Conservation (phyloP, 2,888 invertebrate genomes). For the Ormyrus labotus region DNA sequence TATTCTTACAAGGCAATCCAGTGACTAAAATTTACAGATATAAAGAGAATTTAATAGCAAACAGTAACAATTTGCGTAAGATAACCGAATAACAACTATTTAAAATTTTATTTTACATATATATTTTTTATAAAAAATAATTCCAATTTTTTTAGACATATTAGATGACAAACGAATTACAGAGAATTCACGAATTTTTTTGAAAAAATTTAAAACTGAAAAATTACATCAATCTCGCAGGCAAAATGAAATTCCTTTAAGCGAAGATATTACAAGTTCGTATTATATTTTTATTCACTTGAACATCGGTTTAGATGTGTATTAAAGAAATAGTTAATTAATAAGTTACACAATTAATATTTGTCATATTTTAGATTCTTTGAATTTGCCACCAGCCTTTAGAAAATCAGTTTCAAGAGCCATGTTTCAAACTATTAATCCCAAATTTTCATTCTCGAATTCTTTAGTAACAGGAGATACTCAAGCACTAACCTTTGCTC, state of each 20-base stretch:
- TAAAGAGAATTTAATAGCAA: conserved; percentile 82
- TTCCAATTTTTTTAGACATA: conserved; percentile 70
- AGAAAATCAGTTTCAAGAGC: conserved; percentile 71
- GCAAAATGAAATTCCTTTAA: conserved; percentile 63
- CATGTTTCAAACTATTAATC: conserved; percentile 68
- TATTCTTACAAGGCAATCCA: conserved; percentile 81
- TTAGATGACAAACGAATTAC: conserved; percentile 81
- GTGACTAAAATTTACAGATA: conserved; percentile 81
- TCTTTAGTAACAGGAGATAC: conserved; percentile 62
- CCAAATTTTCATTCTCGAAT: conserved; percentile 66
- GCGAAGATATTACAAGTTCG: conserved; percentile 66
- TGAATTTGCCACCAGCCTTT: conserved; percentile 73
- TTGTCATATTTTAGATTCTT: conserved; percentile 62
- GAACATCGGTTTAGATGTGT: neutral
- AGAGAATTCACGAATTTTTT: conserved; percentile 79
- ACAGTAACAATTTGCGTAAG: conserved; percentile 80
- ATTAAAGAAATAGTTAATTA: neutral
- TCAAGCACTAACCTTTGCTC: conserved; percentile 66
- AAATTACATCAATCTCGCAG: conserved; percentile 72
- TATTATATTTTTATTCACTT: neutral
- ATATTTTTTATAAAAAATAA: conserved; percentile 7
- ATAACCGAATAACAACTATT: conserved; percentile 1
- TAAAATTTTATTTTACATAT: conserved; percentile 4
- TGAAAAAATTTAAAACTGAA: conserved; percentile 80
- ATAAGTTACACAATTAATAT: neutral